Percentiles rank a stretch among this genome's conserved stretches.
These are phyloP conservation scores for Ectropis grisescens DNA, from an alignment of 1,140 invertebrate species.

Conservation along the genomic window DNA sequence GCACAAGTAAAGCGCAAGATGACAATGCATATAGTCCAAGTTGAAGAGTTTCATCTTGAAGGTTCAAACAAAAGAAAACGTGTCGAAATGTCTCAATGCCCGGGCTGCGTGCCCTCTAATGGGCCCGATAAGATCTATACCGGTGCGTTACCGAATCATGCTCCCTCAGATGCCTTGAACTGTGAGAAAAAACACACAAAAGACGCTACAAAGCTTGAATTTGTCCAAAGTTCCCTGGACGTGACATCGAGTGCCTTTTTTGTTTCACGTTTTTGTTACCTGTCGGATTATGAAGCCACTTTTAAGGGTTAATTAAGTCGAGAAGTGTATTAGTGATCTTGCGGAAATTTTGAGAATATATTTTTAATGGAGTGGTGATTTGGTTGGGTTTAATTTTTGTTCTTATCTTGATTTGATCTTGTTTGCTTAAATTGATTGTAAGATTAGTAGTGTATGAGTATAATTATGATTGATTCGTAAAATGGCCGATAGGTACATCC, in stretches of 20 bases:
- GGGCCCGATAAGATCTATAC: conserved; percentile 52
- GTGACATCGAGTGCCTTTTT: conserved; percentile 56
- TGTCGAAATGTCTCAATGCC: conserved; percentile 58
- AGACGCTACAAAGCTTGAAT: conserved; percentile 52
- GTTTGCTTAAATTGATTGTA: too few relatives aligned
- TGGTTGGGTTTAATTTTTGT: conserved; percentile 1
- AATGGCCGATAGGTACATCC: too few relatives aligned
- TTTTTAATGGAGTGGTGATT: conserved; percentile 14
- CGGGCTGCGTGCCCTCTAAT: conserved; percentile 43
- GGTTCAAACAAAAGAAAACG: conserved; percentile 39
- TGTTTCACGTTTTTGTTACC: conserved; percentile 36
- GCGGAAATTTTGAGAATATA: conserved; percentile 29
- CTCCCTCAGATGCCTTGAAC: conserved; percentile 48
- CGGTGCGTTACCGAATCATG: conserved; percentile 56
- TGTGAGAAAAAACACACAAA: conserved; percentile 66
- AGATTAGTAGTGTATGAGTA: too few relatives aligned
- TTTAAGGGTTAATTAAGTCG: conserved; percentile 59
- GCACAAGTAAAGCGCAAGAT: too few relatives aligned
- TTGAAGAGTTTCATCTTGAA: conserved; percentile 28
- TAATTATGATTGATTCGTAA: too few relatives aligned
- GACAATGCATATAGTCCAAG: too few relatives aligned
- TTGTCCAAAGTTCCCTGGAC: conserved; percentile 46
- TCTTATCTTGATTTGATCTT: too few relatives aligned
- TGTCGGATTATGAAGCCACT: conserved; percentile 35
- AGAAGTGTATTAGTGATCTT: conserved; percentile 33